Evolutionary conservation across 23 tunicate species (phyloP).

Genomic region (Trididemnum nubilum): DNA sequence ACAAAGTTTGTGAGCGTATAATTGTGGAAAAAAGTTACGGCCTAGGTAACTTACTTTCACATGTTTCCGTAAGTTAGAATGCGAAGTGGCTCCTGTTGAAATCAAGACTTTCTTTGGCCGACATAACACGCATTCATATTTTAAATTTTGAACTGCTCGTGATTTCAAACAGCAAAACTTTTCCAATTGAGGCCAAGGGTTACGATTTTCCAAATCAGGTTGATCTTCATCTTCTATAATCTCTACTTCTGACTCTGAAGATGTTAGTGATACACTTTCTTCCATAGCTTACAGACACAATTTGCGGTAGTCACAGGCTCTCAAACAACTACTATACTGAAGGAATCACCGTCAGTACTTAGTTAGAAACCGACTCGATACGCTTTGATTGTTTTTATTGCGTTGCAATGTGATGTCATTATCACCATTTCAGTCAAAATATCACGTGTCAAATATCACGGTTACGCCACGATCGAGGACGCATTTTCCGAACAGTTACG

Average conservation of each 20-base stretch:
- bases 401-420: background rate
- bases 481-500: background rate
- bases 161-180: background rate
- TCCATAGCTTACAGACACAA: constrained; percentile 1
- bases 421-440: background rate
- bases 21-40: background rate
- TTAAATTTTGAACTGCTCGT: background rate
- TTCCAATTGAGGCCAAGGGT: constrained; percentile 2
- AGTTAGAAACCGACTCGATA: constrained; percentile 1
- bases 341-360: background rate
- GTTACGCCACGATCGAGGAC: background rate
- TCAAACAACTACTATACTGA: background rate
- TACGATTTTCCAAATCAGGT: background rate
- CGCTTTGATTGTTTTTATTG: background rate
- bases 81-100: too few species aligned
- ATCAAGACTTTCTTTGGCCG: constrained; percentile 1
- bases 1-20: background rate
- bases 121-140: background rate
- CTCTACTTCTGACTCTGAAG: background rate
- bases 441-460: constrained; percentile 1
- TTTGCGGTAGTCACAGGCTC: constrained; percentile 3
- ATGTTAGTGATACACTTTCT: background rate
- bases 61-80: too few species aligned
- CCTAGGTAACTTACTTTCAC: constrained; percentile 1
- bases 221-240: background rate